Conservation (phyloP, 2,113 vertebrate genomes). For the Callipepla squamata region DNA sequence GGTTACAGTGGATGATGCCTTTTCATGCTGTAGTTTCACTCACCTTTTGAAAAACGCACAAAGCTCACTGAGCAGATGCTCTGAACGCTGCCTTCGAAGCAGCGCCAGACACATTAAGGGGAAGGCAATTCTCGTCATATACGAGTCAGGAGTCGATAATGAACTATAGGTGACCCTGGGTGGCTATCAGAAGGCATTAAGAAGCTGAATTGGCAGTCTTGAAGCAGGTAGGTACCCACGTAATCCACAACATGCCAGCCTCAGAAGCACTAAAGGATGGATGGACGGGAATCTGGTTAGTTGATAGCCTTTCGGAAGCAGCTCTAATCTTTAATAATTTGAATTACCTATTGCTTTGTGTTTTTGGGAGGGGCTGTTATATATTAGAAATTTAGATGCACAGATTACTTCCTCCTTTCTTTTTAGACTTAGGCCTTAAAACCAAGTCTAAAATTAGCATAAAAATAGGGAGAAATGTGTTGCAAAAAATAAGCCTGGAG, state of each 20-base stretch:
- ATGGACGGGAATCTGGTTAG: not conserved
- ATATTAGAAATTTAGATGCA: not conserved
- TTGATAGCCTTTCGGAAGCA: not conserved
- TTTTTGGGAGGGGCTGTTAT: not conserved
- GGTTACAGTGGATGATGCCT: not conserved
- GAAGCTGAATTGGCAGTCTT: not conserved
- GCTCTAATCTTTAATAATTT: not conserved
- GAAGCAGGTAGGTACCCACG: not conserved
- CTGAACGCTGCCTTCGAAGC: not conserved
- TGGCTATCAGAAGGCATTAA: not conserved
- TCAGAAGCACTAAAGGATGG: not conserved
- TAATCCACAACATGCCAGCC: not conserved
- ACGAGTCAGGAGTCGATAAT: not conserved
- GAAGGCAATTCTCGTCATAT: not conserved
- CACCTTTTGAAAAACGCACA: not conserved
- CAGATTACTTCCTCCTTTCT: not conserved
- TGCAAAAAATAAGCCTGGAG: not conserved
- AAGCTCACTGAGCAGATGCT: not conserved
- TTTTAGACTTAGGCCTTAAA: not conserved
- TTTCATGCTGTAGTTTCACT: not conserved
- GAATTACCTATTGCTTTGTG: not conserved
- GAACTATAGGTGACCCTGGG: not conserved
- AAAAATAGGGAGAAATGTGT: not conserved
- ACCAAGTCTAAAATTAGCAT: not conserved
- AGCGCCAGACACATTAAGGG: not conserved